phyloP scores from a whole-genome alignment of 2,888 invertebrate species.

The Rhodophaea formosa region DNA sequence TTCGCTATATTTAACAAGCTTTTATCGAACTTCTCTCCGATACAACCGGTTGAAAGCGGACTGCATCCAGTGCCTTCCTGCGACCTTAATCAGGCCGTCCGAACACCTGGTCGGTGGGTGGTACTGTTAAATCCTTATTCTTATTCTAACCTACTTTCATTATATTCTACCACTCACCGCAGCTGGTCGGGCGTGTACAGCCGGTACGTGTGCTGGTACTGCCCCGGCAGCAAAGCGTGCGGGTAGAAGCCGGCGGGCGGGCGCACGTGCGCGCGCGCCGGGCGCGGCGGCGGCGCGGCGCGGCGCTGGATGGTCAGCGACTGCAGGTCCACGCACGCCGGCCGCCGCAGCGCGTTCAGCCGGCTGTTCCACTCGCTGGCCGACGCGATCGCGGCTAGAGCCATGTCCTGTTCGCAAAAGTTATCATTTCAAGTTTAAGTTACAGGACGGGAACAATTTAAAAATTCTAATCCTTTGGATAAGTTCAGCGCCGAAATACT shows the following conservation, averaged over 20 bases:
- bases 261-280: constrained; percentile 47
- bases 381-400: constrained; percentile 91
- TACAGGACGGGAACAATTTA: background rate
- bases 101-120: too few relatives aligned
- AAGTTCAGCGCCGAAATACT: too few relatives aligned
- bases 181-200: constrained; percentile 91
- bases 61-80: too few relatives aligned
- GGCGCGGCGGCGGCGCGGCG: constrained; percentile 31
- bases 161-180: constrained; percentile 47
- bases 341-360: constrained; percentile 88
- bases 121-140: too few relatives aligned
- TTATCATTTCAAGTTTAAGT: background rate
- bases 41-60: too few relatives aligned
- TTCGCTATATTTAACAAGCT: too few relatives aligned
- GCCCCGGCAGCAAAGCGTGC: constrained; percentile 96
- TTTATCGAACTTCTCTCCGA: too few relatives aligned
- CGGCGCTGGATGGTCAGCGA: constrained; percentile 88
- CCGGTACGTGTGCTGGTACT: constrained; percentile 93
- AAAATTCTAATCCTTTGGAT: too few relatives aligned
- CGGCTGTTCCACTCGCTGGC: constrained; percentile 94
- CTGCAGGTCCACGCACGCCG: constrained; percentile 95
- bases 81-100: too few relatives aligned
- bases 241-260: constrained; percentile 88
- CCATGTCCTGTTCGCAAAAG: constrained; percentile 80
- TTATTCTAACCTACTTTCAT: too few relatives aligned